Percentiles rank a stretch among this genome's conserved stretches.
Conservation (phyloP, 2,797 vertebrate genomes). For the Toxotes lorentzi region DNA sequence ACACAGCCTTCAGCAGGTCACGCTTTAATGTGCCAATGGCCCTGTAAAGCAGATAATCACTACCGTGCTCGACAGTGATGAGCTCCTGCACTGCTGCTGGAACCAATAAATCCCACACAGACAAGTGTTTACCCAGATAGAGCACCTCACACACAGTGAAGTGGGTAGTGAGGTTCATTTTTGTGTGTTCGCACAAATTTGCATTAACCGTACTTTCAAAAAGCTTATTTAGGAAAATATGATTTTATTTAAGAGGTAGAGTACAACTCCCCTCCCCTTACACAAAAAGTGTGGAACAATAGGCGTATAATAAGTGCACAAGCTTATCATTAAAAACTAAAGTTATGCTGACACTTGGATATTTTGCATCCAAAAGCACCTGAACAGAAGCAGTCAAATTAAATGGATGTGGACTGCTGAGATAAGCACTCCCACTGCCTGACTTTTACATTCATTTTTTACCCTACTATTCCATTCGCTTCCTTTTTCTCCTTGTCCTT, state of each 20-base stretch:
- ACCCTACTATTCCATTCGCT: slow-evolving; percentile 12
- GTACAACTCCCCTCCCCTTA: not conserved
- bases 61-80: slow-evolving; percentile 64
- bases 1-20: slow-evolving; percentile 58
- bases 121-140: slow-evolving; percentile 69
- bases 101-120: slow-evolving; percentile 76
- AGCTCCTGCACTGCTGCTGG: slow-evolving; percentile 66
- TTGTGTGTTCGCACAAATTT: slow-evolving; percentile 28
- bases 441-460: slow-evolving; percentile 14
- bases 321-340: slow-evolving; percentile 33
- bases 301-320: slow-evolving; percentile 2
- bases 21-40: slow-evolving; percentile 71
- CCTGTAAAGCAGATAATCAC: slow-evolving; percentile 77
- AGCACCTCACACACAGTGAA: slow-evolving; percentile 59
- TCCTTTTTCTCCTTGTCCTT: slow-evolving; percentile 35
- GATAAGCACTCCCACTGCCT: slow-evolving; percentile 47
- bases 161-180: slow-evolving; percentile 20
- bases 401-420: slow-evolving; percentile 47
- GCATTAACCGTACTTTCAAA: slow-evolving; percentile 13
- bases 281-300: slow-evolving; percentile 17
- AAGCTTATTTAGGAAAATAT: slow-evolving; percentile 22
- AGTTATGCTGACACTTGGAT: slow-evolving; percentile 35
- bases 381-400: slow-evolving; percentile 17
- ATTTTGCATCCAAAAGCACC: slow-evolving; percentile 33
- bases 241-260: slow-evolving; percentile 9